Evolutionary conservation across 1,140 invertebrate genomes (phyloP), one percentile per base, ranked within the genome.

Genomic region (Trichonephila clavipes): DNA sequence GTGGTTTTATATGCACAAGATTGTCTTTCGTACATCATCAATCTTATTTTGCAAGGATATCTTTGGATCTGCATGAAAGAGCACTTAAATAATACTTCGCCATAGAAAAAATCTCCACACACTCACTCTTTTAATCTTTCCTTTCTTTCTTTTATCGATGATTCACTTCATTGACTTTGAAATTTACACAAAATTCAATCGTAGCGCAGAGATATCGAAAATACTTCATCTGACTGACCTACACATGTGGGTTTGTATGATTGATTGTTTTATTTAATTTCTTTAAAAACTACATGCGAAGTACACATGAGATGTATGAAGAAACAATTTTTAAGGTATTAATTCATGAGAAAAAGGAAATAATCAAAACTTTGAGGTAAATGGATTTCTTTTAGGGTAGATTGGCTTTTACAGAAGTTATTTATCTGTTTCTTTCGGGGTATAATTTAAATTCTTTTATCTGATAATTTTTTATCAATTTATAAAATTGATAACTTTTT

Each of bases 1-100:
- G 28, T 34, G 28, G 28, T 77, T 18, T 77, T 34, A 40, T 40
- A 18, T 77, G 72, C 72, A 34, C 24, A 28, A 40, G 72, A 77
- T 34, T 18, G 28, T 34, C 28, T 77, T 77, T 77, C 72, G 34
- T 77, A 77, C 72, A 77, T 77, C 28, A 77, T 77, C 72, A 34
- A 77, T 77, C 72, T 34, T 77, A 28, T 18, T 77, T 77, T 34
- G 16, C 72, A 34, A 34, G 72, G 28, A 77, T 77, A 40, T 40
- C 72, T 34, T 77, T 14, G 28, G 72, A 34, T 77, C 72, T 77
- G 34, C 72, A 34, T 77, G 72, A 77, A 77, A 19, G 72, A 77
- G 16, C 72, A 77, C 1, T 77, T 18, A 3, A 77, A 34, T 19
- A 28, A 77, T 18, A 3, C 51, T 51, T 51, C 51, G 0, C 51